A percentile compares a stretch with the other conserved stretches of the same genome.
Conservation (phyloP, 2,797 vertebrate species). For the Lagodon rhomboides region DNA sequence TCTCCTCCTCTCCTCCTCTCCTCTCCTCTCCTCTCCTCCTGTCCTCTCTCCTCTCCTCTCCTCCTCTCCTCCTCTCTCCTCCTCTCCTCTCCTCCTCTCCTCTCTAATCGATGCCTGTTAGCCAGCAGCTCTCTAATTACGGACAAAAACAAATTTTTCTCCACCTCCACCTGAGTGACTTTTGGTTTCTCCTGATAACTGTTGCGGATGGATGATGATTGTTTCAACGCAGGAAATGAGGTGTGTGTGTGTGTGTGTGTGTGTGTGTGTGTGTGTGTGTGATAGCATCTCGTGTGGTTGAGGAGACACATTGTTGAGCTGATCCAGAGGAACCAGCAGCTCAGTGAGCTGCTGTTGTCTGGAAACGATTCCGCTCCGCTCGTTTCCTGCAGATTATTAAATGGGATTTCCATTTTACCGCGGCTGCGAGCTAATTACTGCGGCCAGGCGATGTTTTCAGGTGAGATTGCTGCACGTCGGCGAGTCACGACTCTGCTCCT, state of each 20-base stretch:
- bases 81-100: background rate
- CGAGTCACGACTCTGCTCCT: slow-evolving; percentile 3
- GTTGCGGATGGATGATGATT: slow-evolving; percentile 43
- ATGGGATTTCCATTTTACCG: slow-evolving; percentile 40
- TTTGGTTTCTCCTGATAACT: slow-evolving; percentile 30
- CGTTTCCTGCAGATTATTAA: slow-evolving; percentile 48
- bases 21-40: too few relatives aligned
- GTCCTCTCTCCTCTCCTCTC: too few relatives aligned
- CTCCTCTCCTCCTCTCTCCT: too few relatives aligned
- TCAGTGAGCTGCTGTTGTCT: background rate
- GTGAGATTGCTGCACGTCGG: slow-evolving; percentile 1
- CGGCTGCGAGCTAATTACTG: slow-evolving; percentile 34
- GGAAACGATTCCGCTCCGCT: slow-evolving; percentile 21
- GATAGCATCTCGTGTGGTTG: background rate
- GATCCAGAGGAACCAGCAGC: background rate
- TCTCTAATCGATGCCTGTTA: slow-evolving; percentile 11
- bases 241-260: slow-evolving; percentile 14
- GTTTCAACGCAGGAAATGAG: slow-evolving; percentile 39
- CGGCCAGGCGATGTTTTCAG: background rate
- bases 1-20: too few relatives aligned
- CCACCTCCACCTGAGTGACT: slow-evolving; percentile 33
- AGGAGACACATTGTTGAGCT: slow-evolving; percentile 2
- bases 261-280: slow-evolving; percentile 6
- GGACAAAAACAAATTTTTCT: slow-evolving; percentile 33
- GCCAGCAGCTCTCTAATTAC: slow-evolving; percentile 9